These are phyloP conservation scores for Pterobdella sp. DNA, from an alignment of 2,888 invertebrate species.

Conservation along the genomic window DNA sequence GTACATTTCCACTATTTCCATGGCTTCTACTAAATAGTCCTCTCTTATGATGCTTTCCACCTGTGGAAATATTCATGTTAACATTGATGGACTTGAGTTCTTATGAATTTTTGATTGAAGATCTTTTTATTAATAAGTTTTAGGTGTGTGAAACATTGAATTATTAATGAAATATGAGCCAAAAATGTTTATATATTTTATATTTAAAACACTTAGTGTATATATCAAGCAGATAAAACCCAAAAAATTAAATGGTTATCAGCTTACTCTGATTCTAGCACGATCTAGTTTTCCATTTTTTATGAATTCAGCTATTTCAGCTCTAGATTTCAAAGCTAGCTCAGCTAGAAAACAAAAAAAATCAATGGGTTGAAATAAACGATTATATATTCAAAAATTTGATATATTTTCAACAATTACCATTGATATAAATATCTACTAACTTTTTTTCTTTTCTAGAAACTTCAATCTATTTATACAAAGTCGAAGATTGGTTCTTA, in stretches of 20 bases:
- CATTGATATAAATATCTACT: background rate
- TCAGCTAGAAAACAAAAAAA: slow-evolving; percentile 56
- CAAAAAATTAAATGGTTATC: background rate
- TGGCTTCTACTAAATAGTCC: slow-evolving; percentile 96
- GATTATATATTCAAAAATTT: background rate
- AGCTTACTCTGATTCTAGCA: slow-evolving; percentile 69
- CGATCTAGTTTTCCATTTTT: slow-evolving; percentile 51
- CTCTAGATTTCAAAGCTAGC: slow-evolving; percentile 80
- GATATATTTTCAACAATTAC: background rate
- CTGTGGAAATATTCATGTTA: background rate
- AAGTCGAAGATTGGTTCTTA: slow-evolving; percentile 89
- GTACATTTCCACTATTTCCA: slow-evolving; percentile 98
- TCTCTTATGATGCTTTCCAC: slow-evolving; percentile 98
- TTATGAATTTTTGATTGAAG: background rate
- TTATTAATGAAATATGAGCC: background rate
- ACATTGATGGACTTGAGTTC: background rate
- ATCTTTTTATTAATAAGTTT: background rate
- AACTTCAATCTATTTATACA: slow-evolving; percentile 75
- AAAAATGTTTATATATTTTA: no score
- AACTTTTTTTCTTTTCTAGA: slow-evolving; percentile 74
- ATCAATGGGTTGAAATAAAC: background rate
- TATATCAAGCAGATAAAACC: no score
- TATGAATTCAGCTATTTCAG: slow-evolving; percentile 85
- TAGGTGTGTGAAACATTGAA: background rate
- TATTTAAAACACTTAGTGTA: no score